A percentile compares a stretch with the other conserved stretches of the same genome.
Conservation (phyloP, 2,888 invertebrate genomes). For the Agonopterix heracliana region DNA sequence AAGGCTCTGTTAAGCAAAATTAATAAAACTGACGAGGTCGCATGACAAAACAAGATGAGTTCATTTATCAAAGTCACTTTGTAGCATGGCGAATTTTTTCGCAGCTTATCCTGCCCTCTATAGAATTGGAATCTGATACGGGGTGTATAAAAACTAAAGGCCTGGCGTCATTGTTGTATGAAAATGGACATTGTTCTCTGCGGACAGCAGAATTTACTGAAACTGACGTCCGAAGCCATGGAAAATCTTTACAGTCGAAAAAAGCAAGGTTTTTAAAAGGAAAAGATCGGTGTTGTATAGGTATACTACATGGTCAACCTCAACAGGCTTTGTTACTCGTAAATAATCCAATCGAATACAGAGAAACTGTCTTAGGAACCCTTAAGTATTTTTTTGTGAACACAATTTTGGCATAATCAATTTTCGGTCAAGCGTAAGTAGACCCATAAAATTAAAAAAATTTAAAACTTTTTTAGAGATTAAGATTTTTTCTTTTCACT, state of each 20-base stretch:
- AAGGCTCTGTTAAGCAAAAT: too few species aligned
- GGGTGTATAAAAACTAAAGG: slow-evolving; percentile 29
- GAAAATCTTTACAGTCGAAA: slow-evolving; percentile 26
- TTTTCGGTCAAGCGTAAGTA: too few species aligned
- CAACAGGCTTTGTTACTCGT: too few species aligned
- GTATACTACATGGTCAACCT: too few species aligned
- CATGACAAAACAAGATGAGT: slow-evolving; percentile 2
- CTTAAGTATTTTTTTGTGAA: too few species aligned
- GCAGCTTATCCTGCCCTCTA: slow-evolving; percentile 7
- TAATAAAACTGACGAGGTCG: slow-evolving; percentile 17
- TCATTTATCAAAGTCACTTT: slow-evolving; percentile 24
- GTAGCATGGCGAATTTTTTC: slow-evolving; percentile 12
- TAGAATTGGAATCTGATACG: slow-evolving; percentile 26
- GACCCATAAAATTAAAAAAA: too few species aligned
- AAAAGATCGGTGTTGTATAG: too few species aligned
- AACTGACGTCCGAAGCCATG: slow-evolving; percentile 31
- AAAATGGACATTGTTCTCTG: slow-evolving; percentile 30
- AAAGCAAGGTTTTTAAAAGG: slow-evolving; percentile 10
- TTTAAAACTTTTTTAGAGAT: too few species aligned
- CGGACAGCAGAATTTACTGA: slow-evolving; percentile 25
- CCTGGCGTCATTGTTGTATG: slow-evolving; percentile 25
- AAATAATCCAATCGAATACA: too few species aligned
- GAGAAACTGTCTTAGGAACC: too few species aligned
- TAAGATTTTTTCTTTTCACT: too few species aligned
- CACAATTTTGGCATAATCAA: too few species aligned